Base-by-base conservation (phyloP, 2,797 vertebrate genomes). In the Fistularia commersonii region DNA sequence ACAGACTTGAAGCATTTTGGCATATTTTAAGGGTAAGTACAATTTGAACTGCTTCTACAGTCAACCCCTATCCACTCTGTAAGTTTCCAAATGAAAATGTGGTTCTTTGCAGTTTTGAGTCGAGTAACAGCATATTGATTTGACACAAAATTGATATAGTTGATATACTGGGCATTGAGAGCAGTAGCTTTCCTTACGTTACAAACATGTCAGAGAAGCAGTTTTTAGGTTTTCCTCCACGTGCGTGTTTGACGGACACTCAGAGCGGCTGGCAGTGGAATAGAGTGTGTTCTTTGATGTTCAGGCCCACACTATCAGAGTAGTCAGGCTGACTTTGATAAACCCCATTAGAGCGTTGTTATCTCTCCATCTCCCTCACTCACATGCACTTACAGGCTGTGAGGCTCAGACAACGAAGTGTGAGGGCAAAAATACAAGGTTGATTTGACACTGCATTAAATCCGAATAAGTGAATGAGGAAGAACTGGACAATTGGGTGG, bases 321-420 rank as follows among this genome's bases (percentile, higher is more conserved):
- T 69, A 80, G 84, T 84, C 82, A 84, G 72, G 71, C 75, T 84
- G 77, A 85, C 82, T 87, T 86, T 85, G 76, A 87, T 84, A 85
- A 80, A 74, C 74, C 73, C 73, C 66, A 77, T 85, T 84, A 86
- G 48, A 62, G 45, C 74, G 54, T 71, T 33, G 34, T 66, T 70
- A 61, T 73, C 57, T 61, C 62, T 62, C 63, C 23, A 52, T 57
- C 51, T 48, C 49, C 7, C 51, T 51, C 51, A 37, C 39, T 43
- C 13, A 0, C 45, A 40, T 54, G 61, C 32, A 64, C 69, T 68
- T 64, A 62, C 32, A 71, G 36, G 13, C 50, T 57, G 51, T 31
- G 40, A 67, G 64, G 46, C 73, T 64, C 64, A 59, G 69, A 73
- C 52, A 52, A 64, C 54, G n/a, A 37, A 44, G 54, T 45, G 51